Conservation (phyloP, 2,888 invertebrate genomes). For the Eupeodes luniger region DNA sequence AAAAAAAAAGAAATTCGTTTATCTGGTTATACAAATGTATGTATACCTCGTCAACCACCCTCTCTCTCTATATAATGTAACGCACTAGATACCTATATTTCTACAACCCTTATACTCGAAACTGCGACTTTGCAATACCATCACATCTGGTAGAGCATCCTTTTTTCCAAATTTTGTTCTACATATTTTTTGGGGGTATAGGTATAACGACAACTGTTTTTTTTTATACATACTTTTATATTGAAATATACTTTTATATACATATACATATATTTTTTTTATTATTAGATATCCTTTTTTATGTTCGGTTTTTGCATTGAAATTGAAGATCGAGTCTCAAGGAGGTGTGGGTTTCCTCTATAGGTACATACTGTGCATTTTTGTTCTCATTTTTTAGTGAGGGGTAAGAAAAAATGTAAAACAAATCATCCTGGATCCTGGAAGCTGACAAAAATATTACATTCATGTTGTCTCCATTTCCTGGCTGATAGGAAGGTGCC, state of each 20-base stretch:
- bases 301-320: conserved; percentile 75
- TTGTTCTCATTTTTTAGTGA: conserved; percentile 21
- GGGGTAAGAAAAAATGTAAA: conserved; percentile 5
- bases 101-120: not conserved
- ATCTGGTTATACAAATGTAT: conserved; percentile 56
- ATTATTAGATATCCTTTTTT: conserved; percentile 75
- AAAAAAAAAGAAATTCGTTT: conserved; percentile 65
- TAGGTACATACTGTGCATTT: conserved; percentile 16
- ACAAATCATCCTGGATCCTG: conserved; percentile 51
- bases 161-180: conserved; percentile 63
- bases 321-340: conserved; percentile 72
- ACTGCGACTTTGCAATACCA: not conserved
- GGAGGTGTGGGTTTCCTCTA: conserved; percentile 44
- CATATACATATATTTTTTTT: conserved; percentile 30
- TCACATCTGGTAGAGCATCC: conserved; percentile 56
- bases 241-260: not conserved
- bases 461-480: conserved; percentile 54
- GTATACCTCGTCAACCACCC: not conserved
- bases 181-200: conserved; percentile 52
- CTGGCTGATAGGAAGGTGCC: not conserved
- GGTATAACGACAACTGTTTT: not conserved
- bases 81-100: not conserved
- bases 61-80: not conserved
- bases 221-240: not conserved
- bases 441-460: conserved; percentile 72